Conservation (phyloP, 2,888 invertebrate species). For the Aphidoletes aphidimyza region DNA sequence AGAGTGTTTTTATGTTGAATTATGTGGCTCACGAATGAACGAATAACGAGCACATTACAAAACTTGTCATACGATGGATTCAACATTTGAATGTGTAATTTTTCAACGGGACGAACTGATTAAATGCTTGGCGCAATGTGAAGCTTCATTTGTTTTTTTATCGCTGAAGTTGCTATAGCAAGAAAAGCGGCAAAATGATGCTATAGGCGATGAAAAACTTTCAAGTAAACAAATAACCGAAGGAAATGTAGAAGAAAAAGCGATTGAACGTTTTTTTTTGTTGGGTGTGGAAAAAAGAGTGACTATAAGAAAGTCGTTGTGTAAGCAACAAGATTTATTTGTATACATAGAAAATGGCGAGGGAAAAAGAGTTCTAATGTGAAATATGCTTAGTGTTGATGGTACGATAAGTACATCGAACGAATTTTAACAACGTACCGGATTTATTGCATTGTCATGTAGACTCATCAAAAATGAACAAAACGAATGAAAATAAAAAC, state of each 20-base stretch:
- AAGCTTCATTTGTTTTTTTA: neutral
- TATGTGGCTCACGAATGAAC: neutral
- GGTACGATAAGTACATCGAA: neutral
- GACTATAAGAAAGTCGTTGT: neutral
- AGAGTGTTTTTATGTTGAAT: neutral
- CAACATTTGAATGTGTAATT: constrained; percentile 44
- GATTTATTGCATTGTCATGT: constrained; percentile 8
- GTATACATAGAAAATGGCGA: neutral
- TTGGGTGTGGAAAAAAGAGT: too few species aligned
- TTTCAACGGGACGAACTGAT: neutral
- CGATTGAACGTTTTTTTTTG: too few species aligned
- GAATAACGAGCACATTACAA: neutral
- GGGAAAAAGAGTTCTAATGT: neutral
- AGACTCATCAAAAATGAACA: neutral
- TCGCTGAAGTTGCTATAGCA: too few species aligned
- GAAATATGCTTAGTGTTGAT: neutral
- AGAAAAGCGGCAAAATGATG: too few species aligned
- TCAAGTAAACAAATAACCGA: neutral
- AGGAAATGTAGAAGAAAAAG: neutral
- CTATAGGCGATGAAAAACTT: neutral
- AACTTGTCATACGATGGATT: constrained; percentile 4
- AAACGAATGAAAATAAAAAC: neutral
- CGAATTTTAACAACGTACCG: neutral
- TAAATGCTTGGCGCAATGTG: neutral
- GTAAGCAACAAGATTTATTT: neutral